These are phyloP conservation scores for Monochamus saltuarius DNA, from an alignment of 1,140 invertebrate genomes.

Conservation along the genomic window DNA sequence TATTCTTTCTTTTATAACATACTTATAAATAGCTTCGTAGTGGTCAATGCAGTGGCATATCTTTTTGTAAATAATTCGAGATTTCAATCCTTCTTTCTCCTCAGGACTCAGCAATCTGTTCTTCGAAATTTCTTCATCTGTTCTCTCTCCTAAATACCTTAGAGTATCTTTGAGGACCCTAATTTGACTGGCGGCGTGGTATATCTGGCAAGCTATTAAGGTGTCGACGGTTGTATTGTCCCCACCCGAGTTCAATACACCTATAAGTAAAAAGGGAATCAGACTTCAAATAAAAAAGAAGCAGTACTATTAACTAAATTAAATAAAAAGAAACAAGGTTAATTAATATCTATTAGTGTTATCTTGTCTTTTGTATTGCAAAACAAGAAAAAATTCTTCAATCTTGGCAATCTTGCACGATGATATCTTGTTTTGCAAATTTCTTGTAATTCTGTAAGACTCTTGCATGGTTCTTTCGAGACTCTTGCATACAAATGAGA, in stretches of 20 bases:
- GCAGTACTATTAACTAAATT: slow-evolving; percentile 18
- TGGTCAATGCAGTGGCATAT: slow-evolving; percentile 36
- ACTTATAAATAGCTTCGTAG: slow-evolving; percentile 35
- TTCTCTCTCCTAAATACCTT: slow-evolving; percentile 11
- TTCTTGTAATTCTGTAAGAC: too few relatives aligned
- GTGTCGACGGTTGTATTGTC: slow-evolving; percentile 42
- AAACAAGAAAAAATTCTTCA: too few relatives aligned
- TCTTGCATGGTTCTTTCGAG: too few relatives aligned
- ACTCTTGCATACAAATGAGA: too few relatives aligned
- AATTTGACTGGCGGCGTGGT: slow-evolving; percentile 37
- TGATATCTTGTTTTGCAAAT: too few relatives aligned
- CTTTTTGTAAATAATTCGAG: slow-evolving; percentile 25
- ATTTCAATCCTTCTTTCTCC: background rate
- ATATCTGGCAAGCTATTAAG: slow-evolving; percentile 36
- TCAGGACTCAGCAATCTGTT: background rate
- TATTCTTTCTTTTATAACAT: background rate
- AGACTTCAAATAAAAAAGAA: slow-evolving; percentile 5
- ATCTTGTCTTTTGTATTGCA: too few relatives aligned
- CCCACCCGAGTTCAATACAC: slow-evolving; percentile 29
- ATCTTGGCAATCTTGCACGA: too few relatives aligned
- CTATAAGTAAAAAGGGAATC: background rate
- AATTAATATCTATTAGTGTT: too few relatives aligned
- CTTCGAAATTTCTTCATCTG: background rate
- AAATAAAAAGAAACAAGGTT: too few relatives aligned
- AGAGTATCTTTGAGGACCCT: slow-evolving; percentile 42